Base-by-base conservation (phyloP, 2,797 vertebrate species). In the Enteromius unitaeniatus region DNA sequence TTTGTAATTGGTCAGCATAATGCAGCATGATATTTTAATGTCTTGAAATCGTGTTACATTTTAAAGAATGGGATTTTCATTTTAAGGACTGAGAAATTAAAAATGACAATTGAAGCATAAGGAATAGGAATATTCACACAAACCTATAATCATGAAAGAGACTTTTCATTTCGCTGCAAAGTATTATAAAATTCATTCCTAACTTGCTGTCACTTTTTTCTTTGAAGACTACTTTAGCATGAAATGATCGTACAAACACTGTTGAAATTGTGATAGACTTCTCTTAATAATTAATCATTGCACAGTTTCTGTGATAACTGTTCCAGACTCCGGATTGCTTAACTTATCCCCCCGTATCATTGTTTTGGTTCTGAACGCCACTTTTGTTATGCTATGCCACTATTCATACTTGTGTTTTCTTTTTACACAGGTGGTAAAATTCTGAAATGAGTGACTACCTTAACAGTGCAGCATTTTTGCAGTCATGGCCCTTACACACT, bases 381-480 rank as follows among this genome's bases (percentile, higher is more conserved):
- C 51, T 72, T 21, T 45, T 77, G 15, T 34, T 6, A 58, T 58
- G 51, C 34, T 65, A 34, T 65, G 5, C 28, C 67, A 28, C 28
- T 34, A 31, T 28, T 79, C 67, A 51, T 26, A 78, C 42, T 78
- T 84, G 9, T 51, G 40, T 79, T 72, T 77, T 84, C 28, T 62
- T 79, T 72, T 51, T 60, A 77, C 13, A 28, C 76, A 84, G 82
- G 76, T 78, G 67, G 21, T 64, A 77, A n/a, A 51, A 76, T 86
- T 78, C 8, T 31, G 67, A 75, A 51, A 85, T 83, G 83, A 79
- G 68, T 60, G 76, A 69, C 49, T 70, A 72, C 13, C 37, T 78
- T 49, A 73, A 40, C 42, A 75, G n/a, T 79, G 49, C 26, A 75
- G 26, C 47, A 7, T 10, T 51, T 45, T 72, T 73, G 60, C 19